Evolutionary conservation across 1,140 invertebrate species (phyloP).

Genomic region (Pseudobourletiella spinata): DNA sequence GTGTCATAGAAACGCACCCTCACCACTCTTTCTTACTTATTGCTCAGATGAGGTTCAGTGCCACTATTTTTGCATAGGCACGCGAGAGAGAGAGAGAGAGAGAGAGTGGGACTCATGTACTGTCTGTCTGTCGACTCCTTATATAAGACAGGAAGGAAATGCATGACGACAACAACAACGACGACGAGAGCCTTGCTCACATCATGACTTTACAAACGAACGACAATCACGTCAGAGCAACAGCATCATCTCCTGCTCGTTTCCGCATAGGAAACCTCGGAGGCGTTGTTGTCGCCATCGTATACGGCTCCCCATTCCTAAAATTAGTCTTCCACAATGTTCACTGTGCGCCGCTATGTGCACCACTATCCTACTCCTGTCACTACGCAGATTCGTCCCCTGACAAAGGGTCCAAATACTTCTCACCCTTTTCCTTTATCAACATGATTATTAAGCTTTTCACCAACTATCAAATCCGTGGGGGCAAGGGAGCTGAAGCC

Average conservation of each 20-base stretch:
- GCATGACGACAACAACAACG: not conserved
- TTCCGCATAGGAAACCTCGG: too few relatives aligned
- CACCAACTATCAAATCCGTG: constrained; percentile 3
- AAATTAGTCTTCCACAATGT: not conserved
- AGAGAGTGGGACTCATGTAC: too few relatives aligned
- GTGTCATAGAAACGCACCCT: too few relatives aligned
- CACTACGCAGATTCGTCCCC: not conserved
- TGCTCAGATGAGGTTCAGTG: constrained; percentile 14
- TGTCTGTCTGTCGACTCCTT: too few relatives aligned
- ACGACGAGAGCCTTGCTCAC: not conserved
- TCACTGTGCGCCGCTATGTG: not conserved
- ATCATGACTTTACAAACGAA: not conserved
- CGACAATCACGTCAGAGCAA: too few relatives aligned
- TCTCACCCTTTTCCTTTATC: not conserved
- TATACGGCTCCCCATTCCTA: not conserved
- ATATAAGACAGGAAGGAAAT: not conserved
- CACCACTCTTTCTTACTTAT: not conserved
- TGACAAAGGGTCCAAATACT: not conserved
- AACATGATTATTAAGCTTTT: not conserved
- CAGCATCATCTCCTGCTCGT: too few relatives aligned
- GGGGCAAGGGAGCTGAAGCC: too few relatives aligned
- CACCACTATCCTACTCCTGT: too few relatives aligned
- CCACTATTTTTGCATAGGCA: constrained; percentile 18
- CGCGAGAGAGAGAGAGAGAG: not conserved
- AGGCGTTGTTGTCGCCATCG: not conserved